phyloP scores from a whole-genome alignment of 2,888 invertebrate species.

The Polydrusus tereticollis region DNA sequence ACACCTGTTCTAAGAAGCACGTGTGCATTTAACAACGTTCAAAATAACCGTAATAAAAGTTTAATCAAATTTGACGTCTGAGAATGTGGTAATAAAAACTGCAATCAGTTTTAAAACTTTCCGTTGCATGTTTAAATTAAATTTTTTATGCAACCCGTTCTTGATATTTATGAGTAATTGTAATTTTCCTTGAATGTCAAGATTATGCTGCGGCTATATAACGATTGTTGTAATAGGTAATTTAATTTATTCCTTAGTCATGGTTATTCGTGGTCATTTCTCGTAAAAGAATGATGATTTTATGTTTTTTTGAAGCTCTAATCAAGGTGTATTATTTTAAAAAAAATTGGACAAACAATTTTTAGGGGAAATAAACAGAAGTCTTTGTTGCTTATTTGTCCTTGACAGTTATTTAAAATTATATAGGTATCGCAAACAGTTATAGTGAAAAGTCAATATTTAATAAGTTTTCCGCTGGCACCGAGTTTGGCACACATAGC shows the following conservation, averaged over 20 bases:
- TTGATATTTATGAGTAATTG: slow-evolving; percentile 4
- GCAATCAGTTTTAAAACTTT: neutral
- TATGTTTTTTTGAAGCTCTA: no score
- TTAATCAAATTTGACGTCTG: neutral
- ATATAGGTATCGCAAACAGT: no score
- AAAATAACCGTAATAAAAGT: no score
- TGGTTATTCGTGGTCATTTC: slow-evolving; percentile 3
- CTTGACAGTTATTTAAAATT: no score
- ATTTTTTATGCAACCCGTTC: neutral
- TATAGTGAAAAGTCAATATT: neutral
- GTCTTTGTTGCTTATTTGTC: no score
- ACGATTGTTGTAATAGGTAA: slow-evolving; percentile 2
- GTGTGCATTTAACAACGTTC: no score
- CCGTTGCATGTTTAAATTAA: neutral
- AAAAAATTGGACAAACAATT: no score
- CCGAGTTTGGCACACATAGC: neutral
- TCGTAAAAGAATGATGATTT: neutral
- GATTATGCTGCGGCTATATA: neutral
- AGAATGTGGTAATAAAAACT: neutral
- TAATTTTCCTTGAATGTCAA: slow-evolving; percentile 8
- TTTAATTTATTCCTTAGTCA: slow-evolving; percentile 8
- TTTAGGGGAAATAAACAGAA: no score
- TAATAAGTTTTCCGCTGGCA: neutral
- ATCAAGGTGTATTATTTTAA: no score
- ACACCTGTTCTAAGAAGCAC: neutral